Evolutionary conservation across 2,797 vertebrate genomes (phyloP).

Genomic region (Tolypeutes matacus): DNA sequence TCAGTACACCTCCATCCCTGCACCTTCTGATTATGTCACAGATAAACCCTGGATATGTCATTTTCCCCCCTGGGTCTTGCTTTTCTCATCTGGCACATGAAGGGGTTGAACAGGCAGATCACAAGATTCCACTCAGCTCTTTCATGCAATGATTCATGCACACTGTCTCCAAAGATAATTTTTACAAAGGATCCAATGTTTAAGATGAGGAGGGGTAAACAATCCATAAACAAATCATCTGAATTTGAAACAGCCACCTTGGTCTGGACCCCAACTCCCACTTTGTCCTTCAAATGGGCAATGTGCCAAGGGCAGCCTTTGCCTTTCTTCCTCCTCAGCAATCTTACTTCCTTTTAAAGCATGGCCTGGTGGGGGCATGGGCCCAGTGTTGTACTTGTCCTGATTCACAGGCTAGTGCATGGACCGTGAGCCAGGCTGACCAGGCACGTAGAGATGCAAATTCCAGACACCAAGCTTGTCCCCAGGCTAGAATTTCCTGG

Average conservation of each 20-base stretch:
- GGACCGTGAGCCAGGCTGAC: slow-evolving; percentile 51
- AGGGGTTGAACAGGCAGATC: background rate
- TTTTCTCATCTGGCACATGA: background rate
- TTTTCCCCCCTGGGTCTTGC: background rate
- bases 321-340: slow-evolving; percentile 45
- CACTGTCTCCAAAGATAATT: slow-evolving; percentile 40
- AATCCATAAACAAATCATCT: slow-evolving; percentile 25
- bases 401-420: slow-evolving; percentile 43
- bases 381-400: background rate
- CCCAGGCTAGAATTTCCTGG: slow-evolving; percentile 59
- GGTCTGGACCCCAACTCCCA: background rate
- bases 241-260: slow-evolving; percentile 37
- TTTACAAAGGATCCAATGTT: slow-evolving; percentile 44
- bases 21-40: background rate
- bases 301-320: background rate
- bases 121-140: background rate
- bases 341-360: slow-evolving; percentile 64
- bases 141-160: background rate
- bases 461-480: background rate
- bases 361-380: background rate
- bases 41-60: background rate
- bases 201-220: slow-evolving; percentile 27
- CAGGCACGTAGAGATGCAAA: background rate
- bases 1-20: background rate
- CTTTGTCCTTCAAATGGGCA: slow-evolving; percentile 38